Conservation (phyloP, 2,888 invertebrate species). For the Meta bourneti region DNA sequence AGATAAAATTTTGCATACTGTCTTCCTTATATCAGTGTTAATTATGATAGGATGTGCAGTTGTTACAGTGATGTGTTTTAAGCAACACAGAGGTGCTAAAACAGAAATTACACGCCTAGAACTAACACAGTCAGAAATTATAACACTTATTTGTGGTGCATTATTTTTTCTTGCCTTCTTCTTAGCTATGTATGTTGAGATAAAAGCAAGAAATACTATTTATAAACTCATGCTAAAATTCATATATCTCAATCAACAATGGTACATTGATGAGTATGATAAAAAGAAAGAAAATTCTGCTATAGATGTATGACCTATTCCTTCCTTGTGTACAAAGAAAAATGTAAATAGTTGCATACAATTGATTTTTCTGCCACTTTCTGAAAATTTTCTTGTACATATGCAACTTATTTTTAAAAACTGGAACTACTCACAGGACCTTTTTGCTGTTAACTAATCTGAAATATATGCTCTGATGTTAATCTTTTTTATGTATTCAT, state of each 20-base stretch:
- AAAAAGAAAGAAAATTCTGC: slow-evolving; percentile 78
- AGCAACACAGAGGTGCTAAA: slow-evolving; percentile 80
- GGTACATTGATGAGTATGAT: slow-evolving; percentile 82
- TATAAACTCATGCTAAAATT: slow-evolving; percentile 82
- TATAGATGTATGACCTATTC: slow-evolving; percentile 65
- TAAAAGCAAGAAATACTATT: slow-evolving; percentile 82
- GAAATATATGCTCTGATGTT: slow-evolving; percentile 36
- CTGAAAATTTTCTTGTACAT: slow-evolving; percentile 22
- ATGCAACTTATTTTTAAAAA: slow-evolving; percentile 53
- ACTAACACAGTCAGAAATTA: slow-evolving; percentile 82
- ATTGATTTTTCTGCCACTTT: slow-evolving; percentile 22
- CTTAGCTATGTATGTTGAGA: slow-evolving; percentile 83
- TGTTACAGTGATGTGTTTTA: slow-evolving; percentile 83
- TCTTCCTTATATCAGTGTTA: slow-evolving; percentile 82
- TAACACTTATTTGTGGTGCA: slow-evolving; percentile 83
- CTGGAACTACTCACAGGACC: neutral
- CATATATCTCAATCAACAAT: slow-evolving; percentile 81
- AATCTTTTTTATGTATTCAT: slow-evolving; percentile 43
- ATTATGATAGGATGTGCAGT: slow-evolving; percentile 83
- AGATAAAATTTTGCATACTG: slow-evolving; percentile 82
- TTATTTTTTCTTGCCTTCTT: slow-evolving; percentile 84
- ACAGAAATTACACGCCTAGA: slow-evolving; percentile 80
- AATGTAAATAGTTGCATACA: slow-evolving; percentile 39
- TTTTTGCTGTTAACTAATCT: slow-evolving; percentile 10
- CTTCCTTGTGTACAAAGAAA: slow-evolving; percentile 8